phyloP scores from a whole-genome alignment of 2,888 invertebrate species.

The Tipula helvola region DNA sequence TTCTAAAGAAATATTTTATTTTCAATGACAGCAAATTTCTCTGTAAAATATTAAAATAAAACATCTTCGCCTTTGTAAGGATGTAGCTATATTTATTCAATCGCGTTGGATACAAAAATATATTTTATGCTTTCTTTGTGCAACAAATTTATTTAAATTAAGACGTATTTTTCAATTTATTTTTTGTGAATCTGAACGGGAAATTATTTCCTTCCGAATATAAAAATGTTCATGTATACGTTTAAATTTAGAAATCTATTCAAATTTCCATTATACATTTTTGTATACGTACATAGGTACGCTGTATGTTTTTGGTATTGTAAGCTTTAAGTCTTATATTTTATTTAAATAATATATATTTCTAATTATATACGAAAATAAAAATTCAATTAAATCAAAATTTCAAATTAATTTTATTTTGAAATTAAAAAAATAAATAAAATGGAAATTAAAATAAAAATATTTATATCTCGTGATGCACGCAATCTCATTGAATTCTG shows the following conservation, averaged over 20 bases:
- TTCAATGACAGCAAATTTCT: background rate
- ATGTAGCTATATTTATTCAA: background rate
- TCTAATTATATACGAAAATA: background rate
- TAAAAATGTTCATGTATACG: background rate
- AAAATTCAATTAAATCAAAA: background rate
- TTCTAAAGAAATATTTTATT: background rate
- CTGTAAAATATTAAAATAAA: no score
- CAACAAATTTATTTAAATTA: background rate
- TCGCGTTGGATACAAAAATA: background rate
- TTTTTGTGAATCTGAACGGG: background rate
- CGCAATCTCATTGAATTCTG: background rate
- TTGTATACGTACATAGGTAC: background rate
- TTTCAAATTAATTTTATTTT: background rate
- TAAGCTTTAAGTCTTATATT: background rate
- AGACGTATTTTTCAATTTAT: background rate
- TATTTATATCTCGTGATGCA: background rate
- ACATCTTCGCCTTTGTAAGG: no score
- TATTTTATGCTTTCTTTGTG: background rate
- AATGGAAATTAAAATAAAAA: background rate
- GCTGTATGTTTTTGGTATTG: background rate
- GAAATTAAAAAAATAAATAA: background rate
- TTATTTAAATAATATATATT: background rate
- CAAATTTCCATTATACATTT: background rate
- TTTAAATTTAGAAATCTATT: background rate
- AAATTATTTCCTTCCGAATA: background rate